Evolutionary conservation across 2,797 vertebrate genomes (phyloP), one percentile per base, ranked within the genome.

Genomic region (Onychomys torridus): DNA sequence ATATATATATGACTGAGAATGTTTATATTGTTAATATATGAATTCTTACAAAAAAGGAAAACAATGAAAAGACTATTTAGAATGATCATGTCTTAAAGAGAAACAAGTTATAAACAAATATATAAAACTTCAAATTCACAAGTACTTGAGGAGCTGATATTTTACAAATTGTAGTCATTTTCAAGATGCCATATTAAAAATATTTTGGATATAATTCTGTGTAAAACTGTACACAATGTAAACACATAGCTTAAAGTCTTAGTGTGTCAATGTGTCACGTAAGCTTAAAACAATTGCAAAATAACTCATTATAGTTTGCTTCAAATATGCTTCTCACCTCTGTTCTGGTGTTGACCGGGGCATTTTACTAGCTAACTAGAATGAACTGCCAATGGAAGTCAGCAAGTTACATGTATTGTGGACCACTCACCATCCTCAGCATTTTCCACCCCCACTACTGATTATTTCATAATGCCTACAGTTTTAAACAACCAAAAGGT

Each of bases 81-180:
- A 95, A 95, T 61, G 12, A 69, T 77, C 49, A 84, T 65, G 77
- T 92, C 16, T 91, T 21, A 82, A 19, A 93, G 2, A 93, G 19
- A 6, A 93, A 65, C 8, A 89, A 91, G 7, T 90, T 90, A 90
- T 40, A 79, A 95, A 32, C 1, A 77, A 79, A 90, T 37, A 90
- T 29, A 71, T 37, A 29, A 89, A 73, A 83, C 32, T 69, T 91
- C 57, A 93, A 73, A 69, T 67, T 93, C 46, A 67, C 13, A 81
- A 71, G 71, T 78, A 81, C 32, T 92, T 2, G 76, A 87, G 83
- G 57, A 94, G 78, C 12, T 76, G 13, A 88, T 81, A 93, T 73
- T 96, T 95, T 87, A 84, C 32, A 88, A 93, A 86, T 82, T 55
- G 76, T 2, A 91, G 4, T 34, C 23, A 95, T 83, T 93, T 91